These are phyloP conservation scores for Stichodactyla helianthus DNA, from an alignment of 64 coral and sea anemone species.

Conservation along the genomic window DNA sequence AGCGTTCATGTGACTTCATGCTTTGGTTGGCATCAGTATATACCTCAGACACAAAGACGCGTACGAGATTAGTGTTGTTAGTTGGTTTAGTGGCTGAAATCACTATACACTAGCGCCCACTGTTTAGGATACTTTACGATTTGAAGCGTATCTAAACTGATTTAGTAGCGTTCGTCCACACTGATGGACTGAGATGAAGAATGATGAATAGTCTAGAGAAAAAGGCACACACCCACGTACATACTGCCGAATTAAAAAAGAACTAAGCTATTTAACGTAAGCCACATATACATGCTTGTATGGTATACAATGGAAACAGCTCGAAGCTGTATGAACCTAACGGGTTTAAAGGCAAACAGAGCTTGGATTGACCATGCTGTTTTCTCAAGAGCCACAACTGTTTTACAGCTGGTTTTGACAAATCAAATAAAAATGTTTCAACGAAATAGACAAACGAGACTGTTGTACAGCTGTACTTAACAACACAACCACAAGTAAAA, in stretches of 20 bases:
- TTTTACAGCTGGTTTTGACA: not conserved
- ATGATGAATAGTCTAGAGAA: too few relatives aligned
- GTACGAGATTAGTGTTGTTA: not conserved
- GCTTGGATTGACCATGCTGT: not conserved
- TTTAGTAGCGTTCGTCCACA: too few relatives aligned
- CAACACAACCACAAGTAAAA: not conserved
- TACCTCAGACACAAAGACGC: not conserved
- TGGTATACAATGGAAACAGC: too few relatives aligned
- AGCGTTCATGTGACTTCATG: not conserved
- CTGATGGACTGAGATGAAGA: too few relatives aligned
- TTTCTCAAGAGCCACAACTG: not conserved
- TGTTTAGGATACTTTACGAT: not conserved
- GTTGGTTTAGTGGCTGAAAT: not conserved
- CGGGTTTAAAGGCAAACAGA: not conserved
- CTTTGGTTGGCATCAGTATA: not conserved
- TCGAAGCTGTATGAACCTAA: not conserved
- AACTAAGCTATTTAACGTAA: too few relatives aligned
- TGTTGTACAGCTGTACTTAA: conserved; percentile 6
- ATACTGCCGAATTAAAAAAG: too few relatives aligned
- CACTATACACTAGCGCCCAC: not conserved
- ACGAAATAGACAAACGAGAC: not conserved
- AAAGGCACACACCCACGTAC: too few relatives aligned
- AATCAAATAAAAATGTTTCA: conserved; percentile 1
- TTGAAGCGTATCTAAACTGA: not conserved
- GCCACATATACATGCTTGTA: too few relatives aligned